Evolutionary conservation across 2,888 invertebrate genomes (phyloP), one percentile per base, ranked within the genome.

Genomic region (Pollenia angustigena): DNA sequence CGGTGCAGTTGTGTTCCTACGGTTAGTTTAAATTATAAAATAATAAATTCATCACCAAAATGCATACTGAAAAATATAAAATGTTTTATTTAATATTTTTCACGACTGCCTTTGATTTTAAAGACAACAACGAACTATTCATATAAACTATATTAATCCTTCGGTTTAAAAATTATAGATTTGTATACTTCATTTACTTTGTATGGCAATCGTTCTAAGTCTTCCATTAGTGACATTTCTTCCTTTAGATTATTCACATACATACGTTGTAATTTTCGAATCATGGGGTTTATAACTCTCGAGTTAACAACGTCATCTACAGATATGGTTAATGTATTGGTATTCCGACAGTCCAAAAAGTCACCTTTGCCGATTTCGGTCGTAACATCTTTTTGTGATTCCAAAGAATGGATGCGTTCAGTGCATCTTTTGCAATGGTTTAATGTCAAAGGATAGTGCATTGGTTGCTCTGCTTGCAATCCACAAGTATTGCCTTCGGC

Each of bases 241-340:
- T 91, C 91, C 8, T 89, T 88, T 2, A 92, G 82, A 68, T 90
- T 91, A 58, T 90, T 90, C 1, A 91, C 71, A 76, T 90, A 91
- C 89, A 92, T 90, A 0, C 90, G 89, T 58, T 90, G 92, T 8
- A 92, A 81, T 44, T 90, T 91, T 2, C 89, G 90, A 32, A 91
- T 88, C 88, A 92, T 90, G 3, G 93, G 92, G 64, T 90, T 89
- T 23, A 92, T 90, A 0, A 93, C 89, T 69, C 90, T 91, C 0
- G 89, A 88, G 42, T 86, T 90, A 2, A 92, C 90, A 0, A 92
- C 56, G 71, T 91, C 92, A 69, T 90, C 90, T 1, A 89, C 85
- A 1, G 88, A 87, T 68, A 89, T 87, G 9, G 88, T 88, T 1
- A 89, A 58, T 1, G 87, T 85, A 9, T 87, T 88, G 3, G 81